A percentile compares a stretch with the other conserved stretches of the same genome.
Conservation (phyloP, 2,888 invertebrate genomes). For the Lingula anatina region DNA sequence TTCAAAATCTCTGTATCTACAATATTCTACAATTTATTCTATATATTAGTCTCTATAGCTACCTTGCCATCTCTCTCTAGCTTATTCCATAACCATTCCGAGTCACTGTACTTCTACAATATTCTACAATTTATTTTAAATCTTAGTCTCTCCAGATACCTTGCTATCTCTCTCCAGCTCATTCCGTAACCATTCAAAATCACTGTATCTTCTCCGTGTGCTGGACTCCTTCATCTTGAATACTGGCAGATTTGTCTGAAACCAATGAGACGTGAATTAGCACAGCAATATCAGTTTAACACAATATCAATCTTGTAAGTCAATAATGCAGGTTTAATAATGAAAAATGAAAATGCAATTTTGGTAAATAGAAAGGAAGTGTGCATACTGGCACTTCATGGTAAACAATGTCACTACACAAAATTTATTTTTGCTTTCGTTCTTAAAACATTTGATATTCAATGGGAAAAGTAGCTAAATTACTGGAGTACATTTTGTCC, state of each 20-base stretch:
- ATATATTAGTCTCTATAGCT: slow-evolving; percentile 24
- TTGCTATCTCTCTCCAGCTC: slow-evolving; percentile 99
- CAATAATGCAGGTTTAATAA: too few species aligned
- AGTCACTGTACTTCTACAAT: slow-evolving; percentile 98
- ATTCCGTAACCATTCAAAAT: slow-evolving; percentile 99
- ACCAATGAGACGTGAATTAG: too few species aligned
- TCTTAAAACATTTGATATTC: too few species aligned
- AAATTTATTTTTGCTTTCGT: too few species aligned
- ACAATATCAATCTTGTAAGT: too few species aligned
- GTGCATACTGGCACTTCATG: too few species aligned
- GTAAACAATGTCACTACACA: too few species aligned
- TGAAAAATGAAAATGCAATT: too few species aligned
- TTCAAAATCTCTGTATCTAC: slow-evolving; percentile 99
- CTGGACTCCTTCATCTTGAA: slow-evolving; percentile 99
- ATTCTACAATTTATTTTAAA: not conserved
- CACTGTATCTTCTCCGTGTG: slow-evolving; percentile 95
- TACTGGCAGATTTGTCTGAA: slow-evolving; percentile 95
- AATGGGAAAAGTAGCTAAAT: too few species aligned
- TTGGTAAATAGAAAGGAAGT: too few species aligned
- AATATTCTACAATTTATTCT: not conserved
- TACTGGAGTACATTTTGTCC: too few species aligned
- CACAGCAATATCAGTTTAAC: too few species aligned
- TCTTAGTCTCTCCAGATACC: slow-evolving; percentile 56
- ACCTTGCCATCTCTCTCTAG: slow-evolving; percentile 98
- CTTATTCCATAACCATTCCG: slow-evolving; percentile 99